A percentile compares a stretch with the other conserved stretches of the same genome.
Evolutionary conservation across 2,888 invertebrate genomes (phyloP).

Genomic region (Sesia bembeciformis): DNA sequence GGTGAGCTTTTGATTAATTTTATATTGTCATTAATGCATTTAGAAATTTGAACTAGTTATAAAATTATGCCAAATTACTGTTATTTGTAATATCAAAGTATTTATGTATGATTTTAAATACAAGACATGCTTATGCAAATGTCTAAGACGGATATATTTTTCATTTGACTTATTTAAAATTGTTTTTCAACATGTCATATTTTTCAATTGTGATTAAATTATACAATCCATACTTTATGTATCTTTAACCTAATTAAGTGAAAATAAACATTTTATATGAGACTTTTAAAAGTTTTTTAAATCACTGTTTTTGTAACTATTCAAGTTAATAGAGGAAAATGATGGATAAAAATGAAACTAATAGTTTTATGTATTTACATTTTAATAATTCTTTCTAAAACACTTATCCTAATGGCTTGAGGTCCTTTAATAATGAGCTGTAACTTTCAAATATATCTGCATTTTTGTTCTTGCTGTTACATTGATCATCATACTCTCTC

Average conservation of each 20-base stretch:
- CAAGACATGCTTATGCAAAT: no score
- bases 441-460: conserved; percentile 80
- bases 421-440: conserved; percentile 75
- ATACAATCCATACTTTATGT: conserved; percentile 60
- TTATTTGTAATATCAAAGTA: conserved; percentile 34
- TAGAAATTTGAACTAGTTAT: conserved; percentile 55
- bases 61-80: conserved; percentile 65
- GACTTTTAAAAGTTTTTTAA: conserved; percentile 50
- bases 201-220: conserved; percentile 38
- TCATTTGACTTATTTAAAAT: background rate
- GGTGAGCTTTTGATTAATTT: conserved; percentile 46
- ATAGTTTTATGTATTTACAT: no score
- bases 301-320: no score
- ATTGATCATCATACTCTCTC: conserved; percentile 82
- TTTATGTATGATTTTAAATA: conserved; percentile 21
- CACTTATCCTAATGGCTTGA: background rate
- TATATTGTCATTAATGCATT: conserved; percentile 58
- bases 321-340: no score
- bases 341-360: no score
- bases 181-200: background rate
- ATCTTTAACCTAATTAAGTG: conserved; percentile 63
- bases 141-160: background rate
- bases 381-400: no score
- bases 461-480: conserved; percentile 76
- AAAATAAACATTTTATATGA: conserved; percentile 74